Conservation (phyloP, 2,797 vertebrate species). For the Intellagama lesueurii region DNA sequence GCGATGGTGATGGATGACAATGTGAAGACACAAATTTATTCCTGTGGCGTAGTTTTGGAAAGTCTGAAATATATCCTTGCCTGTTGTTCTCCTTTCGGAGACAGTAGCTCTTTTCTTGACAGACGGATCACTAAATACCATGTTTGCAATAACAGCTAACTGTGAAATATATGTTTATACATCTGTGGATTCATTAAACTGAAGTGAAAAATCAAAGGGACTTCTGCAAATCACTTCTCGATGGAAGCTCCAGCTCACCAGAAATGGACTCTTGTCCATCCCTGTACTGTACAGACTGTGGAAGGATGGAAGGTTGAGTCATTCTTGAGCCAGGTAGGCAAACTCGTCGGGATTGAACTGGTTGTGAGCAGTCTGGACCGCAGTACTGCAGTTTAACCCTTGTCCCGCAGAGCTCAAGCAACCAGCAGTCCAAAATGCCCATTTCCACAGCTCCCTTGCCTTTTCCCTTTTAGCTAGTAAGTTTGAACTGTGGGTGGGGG, state of each 20-base stretch:
- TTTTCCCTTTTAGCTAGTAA: no score
- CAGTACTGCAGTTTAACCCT: no score
- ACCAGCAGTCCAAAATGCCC: no score
- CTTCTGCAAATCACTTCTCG: background rate
- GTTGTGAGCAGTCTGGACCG: no score
- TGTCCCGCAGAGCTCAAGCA: no score
- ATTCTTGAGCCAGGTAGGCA: no score
- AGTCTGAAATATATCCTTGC: background rate
- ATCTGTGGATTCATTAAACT: background rate
- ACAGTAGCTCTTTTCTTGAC: background rate
- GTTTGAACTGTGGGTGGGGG: no score
- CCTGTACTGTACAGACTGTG: no score
- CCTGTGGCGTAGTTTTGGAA: background rate
- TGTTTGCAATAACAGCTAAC: background rate
- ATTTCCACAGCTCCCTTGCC: no score
- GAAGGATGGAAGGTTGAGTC: no score
- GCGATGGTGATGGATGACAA: background rate
- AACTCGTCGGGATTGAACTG: no score
- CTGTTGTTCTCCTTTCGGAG: background rate
- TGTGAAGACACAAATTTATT: background rate
- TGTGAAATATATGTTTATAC: conserved; percentile 4
- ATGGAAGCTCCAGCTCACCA: background rate
- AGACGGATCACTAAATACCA: background rate
- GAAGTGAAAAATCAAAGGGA: background rate
- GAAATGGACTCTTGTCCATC: background rate